Evolutionary conservation across 2,888 invertebrate species (phyloP).

Genomic region (Polydrusus cervinus): DNA sequence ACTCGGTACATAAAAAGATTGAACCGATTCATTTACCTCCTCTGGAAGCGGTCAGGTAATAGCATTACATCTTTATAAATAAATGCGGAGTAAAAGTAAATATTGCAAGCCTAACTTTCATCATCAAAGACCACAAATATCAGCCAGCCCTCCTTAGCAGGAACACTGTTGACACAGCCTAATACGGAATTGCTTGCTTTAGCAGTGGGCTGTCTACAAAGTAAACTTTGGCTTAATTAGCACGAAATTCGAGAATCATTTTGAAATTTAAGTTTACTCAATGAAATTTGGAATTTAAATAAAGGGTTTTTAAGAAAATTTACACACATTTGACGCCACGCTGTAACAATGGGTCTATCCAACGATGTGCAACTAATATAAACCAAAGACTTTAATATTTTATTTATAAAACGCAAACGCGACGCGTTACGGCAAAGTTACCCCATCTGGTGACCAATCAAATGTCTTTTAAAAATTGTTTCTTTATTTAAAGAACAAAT

Average conservation of each 20-base stretch:
- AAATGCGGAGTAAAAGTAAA: neutral
- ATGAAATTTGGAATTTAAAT: neutral
- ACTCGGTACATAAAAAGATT: no score
- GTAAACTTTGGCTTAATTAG: conserved; percentile 11
- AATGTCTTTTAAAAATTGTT: no score
- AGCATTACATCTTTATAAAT: neutral
- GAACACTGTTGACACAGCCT: conserved; percentile 15
- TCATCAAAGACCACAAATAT: conserved; percentile 14
- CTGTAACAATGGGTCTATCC: no score
- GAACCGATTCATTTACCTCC: no score
- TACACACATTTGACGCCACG: neutral
- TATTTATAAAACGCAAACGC: no score
- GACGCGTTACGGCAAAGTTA: no score
- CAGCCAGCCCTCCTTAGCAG: neutral
- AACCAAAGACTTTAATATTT: no score
- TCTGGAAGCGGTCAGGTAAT: no score
- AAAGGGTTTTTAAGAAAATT: neutral
- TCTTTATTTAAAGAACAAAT: no score
- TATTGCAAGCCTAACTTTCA: conserved; percentile 3
- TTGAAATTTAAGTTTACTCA: neutral
- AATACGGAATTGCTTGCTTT: conserved; percentile 21
- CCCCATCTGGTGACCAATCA: no score
- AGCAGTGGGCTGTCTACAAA: conserved; percentile 13
- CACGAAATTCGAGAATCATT: neutral
- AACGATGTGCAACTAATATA: no score